Evolutionary conservation across 1,140 invertebrate species (phyloP), one percentile per base, ranked within the genome.

Genomic region (Hypsibius dujardini): DNA sequence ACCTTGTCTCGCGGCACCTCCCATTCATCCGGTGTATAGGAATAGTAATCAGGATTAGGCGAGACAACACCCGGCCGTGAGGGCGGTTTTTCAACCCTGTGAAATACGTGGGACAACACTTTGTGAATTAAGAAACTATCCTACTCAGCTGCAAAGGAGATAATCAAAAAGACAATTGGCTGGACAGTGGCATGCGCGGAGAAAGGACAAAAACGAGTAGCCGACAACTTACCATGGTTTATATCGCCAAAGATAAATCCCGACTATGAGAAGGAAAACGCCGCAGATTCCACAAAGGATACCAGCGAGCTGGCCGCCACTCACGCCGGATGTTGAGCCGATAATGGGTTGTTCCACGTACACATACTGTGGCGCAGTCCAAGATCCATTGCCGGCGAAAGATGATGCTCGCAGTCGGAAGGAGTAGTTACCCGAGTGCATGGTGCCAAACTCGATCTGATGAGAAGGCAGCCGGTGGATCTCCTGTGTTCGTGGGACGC

Each of bases 21-120:
- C 92, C 93, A 98, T 76, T 95, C 91, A 79, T 98, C 94, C 45
- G 89, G 86, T 72, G 87, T 85, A 78, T 95, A 94, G 67, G 86
- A 84, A 73, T 70, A 70, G 71, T 62, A 46, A 3, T 46, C 70
- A 71, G 50, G 46, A 60, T 60, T 46, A 70, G 69, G 3, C 12
- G 62, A 67, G 12, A 67, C 62, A 7, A 73, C 62, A 59, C 69
- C 2, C 46, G 69, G 50, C 2, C 40, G 47, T 47, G 47, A 14
- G 69, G 47, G 46, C 45, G 59, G 46, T 42, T 47, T 45, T 46
- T 59, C 40, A 46, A 46, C 1, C 28, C 2, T 62, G 83, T 46
- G 70, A 71, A 70, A 72, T 70, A 59, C 40, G n/a, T 59, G 69
- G 45, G 46, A 73, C 28, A 47, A 46, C 73, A 73, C n/a, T 71